phyloP scores from a whole-genome alignment of 2,888 invertebrate genomes.

The Phytoseiulus persimilis region DNA sequence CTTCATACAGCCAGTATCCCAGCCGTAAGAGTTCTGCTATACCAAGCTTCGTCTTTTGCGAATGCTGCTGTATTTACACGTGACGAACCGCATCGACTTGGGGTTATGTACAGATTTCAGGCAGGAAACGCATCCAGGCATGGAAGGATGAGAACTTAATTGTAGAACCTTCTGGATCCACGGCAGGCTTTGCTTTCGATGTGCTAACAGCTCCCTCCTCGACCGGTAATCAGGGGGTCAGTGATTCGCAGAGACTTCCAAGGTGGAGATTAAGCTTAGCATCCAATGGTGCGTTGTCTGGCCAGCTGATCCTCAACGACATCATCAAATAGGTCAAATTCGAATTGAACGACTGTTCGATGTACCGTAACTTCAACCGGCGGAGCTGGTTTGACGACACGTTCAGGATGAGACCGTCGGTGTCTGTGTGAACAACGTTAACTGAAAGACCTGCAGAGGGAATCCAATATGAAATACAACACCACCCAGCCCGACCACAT shows the following conservation, averaged over 20 bases:
- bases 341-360: background rate
- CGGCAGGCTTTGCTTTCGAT: background rate
- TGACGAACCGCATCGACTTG: too few relatives aligned
- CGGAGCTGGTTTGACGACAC: background rate
- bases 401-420: background rate
- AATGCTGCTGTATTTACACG: too few relatives aligned
- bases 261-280: background rate
- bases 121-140: too few relatives aligned
- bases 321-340: background rate
- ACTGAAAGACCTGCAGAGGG: background rate
- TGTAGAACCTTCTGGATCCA: too few relatives aligned
- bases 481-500: too few relatives aligned
- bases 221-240: background rate
- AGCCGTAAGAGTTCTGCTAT: too few relatives aligned
- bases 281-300: background rate
- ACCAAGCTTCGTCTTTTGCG: too few relatives aligned
- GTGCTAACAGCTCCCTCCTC: background rate
- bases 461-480: too few relatives aligned
- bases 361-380: background rate
- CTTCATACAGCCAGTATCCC: too few relatives aligned
- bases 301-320: background rate
- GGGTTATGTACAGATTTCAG: too few relatives aligned
- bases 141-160: too few relatives aligned
- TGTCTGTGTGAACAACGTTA: background rate
- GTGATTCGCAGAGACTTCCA: background rate